Evolutionary conservation across 1,140 invertebrate genomes (phyloP).

Genomic region (Acyrthosiphon pisum): DNA sequence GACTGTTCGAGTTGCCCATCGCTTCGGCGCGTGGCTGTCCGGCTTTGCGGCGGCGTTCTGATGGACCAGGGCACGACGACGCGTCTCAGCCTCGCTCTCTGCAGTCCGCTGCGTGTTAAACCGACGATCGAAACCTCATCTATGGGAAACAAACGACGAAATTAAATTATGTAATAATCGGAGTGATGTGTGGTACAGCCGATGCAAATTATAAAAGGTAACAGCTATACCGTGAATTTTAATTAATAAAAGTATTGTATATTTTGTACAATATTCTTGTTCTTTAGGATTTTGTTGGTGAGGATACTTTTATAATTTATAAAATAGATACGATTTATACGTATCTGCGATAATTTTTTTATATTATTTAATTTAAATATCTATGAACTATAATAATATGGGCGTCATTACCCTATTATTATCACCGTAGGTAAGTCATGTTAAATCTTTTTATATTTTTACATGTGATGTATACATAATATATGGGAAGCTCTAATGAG

Average conservation of each 20-base stretch:
- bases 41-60: too few relatives aligned
- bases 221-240: background rate
- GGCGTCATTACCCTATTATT: too few relatives aligned
- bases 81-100: background rate
- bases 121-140: background rate
- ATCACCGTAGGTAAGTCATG: too few relatives aligned
- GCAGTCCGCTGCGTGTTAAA: background rate
- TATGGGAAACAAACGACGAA: background rate
- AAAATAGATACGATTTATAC: background rate
- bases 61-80: background rate
- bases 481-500: too few relatives aligned
- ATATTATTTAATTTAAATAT: too few relatives aligned
- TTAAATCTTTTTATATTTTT: too few relatives aligned
- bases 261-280: background rate
- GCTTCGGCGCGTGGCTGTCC: background rate
- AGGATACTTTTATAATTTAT: background rate
- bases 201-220: background rate
- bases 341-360: background rate
- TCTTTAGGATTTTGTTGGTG: background rate
- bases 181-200: background rate
- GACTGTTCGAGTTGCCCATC: constrained; percentile 61
- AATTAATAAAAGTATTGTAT: background rate
- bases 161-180: background rate
- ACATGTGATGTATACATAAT: too few relatives aligned
- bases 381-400: too few relatives aligned